phyloP scores from a whole-genome alignment of 1,140 invertebrate genomes.

The Pantala flavescens region DNA sequence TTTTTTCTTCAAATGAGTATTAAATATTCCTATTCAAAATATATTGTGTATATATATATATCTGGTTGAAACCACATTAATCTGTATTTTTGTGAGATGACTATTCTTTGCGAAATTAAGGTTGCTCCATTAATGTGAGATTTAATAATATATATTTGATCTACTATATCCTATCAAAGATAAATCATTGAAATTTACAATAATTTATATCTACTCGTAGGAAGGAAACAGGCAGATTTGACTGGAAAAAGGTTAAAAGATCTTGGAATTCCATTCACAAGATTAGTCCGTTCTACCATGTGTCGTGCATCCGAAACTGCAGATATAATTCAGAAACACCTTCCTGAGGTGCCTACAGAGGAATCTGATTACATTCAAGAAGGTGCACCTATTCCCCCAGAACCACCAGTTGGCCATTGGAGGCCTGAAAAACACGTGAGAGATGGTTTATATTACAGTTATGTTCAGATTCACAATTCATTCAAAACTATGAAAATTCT shows the following conservation, averaged over 20 bases:
- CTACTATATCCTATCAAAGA: too few species aligned
- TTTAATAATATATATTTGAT: too few species aligned
- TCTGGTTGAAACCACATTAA: too few species aligned
- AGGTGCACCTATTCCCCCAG: conserved; percentile 83
- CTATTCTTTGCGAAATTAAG: too few species aligned
- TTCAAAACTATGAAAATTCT: neutral
- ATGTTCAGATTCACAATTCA: too few species aligned
- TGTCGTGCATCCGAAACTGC: conserved; percentile 84
- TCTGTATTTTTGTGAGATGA: too few species aligned
- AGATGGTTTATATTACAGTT: conserved; percentile 19
- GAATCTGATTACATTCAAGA: conserved; percentile 75
- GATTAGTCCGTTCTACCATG: conserved; percentile 84
- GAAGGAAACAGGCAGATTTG: conserved; percentile 17
- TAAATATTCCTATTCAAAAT: too few species aligned
- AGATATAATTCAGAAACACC: conserved; percentile 60
- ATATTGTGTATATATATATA: too few species aligned
- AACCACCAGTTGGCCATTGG: conserved; percentile 81
- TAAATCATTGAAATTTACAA: too few species aligned
- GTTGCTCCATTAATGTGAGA: too few species aligned
- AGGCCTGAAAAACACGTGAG: conserved; percentile 67
- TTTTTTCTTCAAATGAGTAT: too few species aligned
- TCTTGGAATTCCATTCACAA: conserved; percentile 65
- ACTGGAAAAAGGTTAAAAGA: conserved; percentile 58
- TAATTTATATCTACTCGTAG: conserved; percentile 18
- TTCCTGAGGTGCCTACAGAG: conserved; percentile 45